Evolutionary conservation across 2,888 invertebrate species (phyloP), one percentile per base, ranked within the genome.

Genomic region (Agriopis aurantiaria): DNA sequence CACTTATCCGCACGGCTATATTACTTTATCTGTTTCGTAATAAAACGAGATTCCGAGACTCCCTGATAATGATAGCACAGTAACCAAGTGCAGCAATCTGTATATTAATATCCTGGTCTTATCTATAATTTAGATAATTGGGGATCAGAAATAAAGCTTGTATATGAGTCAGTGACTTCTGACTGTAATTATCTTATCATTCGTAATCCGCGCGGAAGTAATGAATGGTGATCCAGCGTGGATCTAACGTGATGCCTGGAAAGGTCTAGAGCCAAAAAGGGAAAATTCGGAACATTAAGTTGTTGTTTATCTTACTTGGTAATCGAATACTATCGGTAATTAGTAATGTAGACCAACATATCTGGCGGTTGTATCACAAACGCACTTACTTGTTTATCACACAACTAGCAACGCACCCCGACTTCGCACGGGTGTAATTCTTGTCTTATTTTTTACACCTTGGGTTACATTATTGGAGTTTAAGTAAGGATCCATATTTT

Each of bases 31-130:
- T 40, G n/a, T 59, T 56, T 51, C 55, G 43, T 69, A 69, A 64
- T 69, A 59, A 48, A 53, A 46, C 56, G 17, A 59, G 68, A 68
- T 64, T 68, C 59, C 43, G 11, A 11, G 23, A 11, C 12, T 58
- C 8, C 46, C 17, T 14, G 33, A 40, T 46, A 58, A 7, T 43
- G 63, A 68, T 68, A 68, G 43, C 48, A 55, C 61, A 56, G 23
- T 46, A 58, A 48, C 59, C 12, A 48, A 58, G 45, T 52, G 46
- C 48, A 11, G 33, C 59, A 57, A 57, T 57, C 57, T 17, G 5
- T 17, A 17, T n/a, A 52, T 5, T 40, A 4, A 59, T 59, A 63
- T 69, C 55, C 43, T 52, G 33, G 10, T 49, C 33, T 14, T 60
- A 65, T 69, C 64, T 40, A 51, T 49, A 49, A 40, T 52, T 69